phyloP scores from a whole-genome alignment of 2,888 invertebrate genomes.

The Limnephilus marmoratus region DNA sequence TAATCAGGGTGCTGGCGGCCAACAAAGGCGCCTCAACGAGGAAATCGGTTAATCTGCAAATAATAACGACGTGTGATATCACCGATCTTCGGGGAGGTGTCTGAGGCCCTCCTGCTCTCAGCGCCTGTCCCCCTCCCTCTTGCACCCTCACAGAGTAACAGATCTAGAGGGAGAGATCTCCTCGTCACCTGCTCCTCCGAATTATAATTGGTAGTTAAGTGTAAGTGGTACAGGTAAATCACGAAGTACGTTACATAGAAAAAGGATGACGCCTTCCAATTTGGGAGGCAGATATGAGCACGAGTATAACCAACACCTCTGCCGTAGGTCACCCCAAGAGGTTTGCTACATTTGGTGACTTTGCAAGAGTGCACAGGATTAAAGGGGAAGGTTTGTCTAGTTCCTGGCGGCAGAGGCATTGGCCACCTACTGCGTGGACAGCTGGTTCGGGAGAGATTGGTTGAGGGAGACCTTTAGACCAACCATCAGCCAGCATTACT shows the following conservation, averaged over 20 bases:
- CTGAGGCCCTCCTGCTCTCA: slow-evolving; percentile 31
- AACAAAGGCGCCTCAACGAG: slow-evolving; percentile 12
- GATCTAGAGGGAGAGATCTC: slow-evolving; percentile 20
- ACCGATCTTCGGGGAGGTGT: slow-evolving; percentile 53
- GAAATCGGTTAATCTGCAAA: slow-evolving; percentile 62
- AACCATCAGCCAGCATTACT: too few species aligned
- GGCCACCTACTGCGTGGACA: too few species aligned
- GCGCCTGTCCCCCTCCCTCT: neutral
- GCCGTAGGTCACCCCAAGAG: too few species aligned
- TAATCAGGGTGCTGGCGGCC: neutral
- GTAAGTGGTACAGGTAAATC: neutral
- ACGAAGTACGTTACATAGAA: neutral
- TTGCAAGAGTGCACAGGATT: too few species aligned
- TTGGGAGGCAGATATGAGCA: too few species aligned
- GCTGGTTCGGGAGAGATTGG: too few species aligned
- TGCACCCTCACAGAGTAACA: slow-evolving; percentile 40
- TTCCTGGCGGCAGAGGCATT: too few species aligned
- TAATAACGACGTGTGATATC: slow-evolving; percentile 65
- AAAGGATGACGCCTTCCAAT: too few species aligned
- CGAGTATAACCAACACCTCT: too few species aligned
- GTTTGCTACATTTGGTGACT: too few species aligned
- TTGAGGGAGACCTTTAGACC: too few species aligned
- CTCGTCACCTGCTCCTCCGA: slow-evolving; percentile 24
- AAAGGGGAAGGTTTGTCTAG: too few species aligned
- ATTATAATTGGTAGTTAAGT: neutral